A percentile compares a stretch with the other conserved stretches of the same genome.
Evolutionary conservation across 1,140 invertebrate species (phyloP).

Genomic region (Diachasma alloeum): DNA sequence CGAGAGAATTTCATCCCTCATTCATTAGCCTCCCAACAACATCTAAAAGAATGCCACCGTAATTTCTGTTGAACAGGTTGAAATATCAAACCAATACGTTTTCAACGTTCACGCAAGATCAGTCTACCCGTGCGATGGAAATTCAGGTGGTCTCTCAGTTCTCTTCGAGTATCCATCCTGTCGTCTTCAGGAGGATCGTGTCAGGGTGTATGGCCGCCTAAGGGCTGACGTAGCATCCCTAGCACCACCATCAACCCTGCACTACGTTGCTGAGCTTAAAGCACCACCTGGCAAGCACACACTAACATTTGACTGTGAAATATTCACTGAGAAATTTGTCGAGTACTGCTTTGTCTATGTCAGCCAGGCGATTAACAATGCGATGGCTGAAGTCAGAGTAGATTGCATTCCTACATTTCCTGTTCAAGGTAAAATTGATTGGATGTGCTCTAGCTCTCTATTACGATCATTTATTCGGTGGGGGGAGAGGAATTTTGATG

Average conservation of each 20-base stretch:
- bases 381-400: slow-evolving; percentile 81
- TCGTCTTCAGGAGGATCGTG: slow-evolving; percentile 77
- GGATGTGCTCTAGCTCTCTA: not conserved
- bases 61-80: slow-evolving; percentile 68
- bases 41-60: not conserved
- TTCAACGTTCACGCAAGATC: slow-evolving; percentile 82
- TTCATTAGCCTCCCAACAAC: not conserved
- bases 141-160: slow-evolving; percentile 73
- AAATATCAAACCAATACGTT: slow-evolving; percentile 83
- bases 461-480: not conserved
- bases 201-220: slow-evolving; percentile 76
- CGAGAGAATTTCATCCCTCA: no score
- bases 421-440: slow-evolving; percentile 71
- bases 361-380: slow-evolving; percentile 80
- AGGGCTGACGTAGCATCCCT: slow-evolving; percentile 74
- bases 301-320: slow-evolving; percentile 80
- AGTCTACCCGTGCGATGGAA: slow-evolving; percentile 80
- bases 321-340: slow-evolving; percentile 81
- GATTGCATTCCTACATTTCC: slow-evolving; percentile 83
- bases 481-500: not conserved
- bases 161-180: slow-evolving; percentile 84
- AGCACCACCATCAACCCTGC: slow-evolving; percentile 60
- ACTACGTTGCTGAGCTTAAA: slow-evolving; percentile 64
- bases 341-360: slow-evolving; percentile 89
- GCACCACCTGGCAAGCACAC: slow-evolving; percentile 74